phyloP scores from a whole-genome alignment of 2,888 invertebrate species.

The Bibio marci region DNA sequence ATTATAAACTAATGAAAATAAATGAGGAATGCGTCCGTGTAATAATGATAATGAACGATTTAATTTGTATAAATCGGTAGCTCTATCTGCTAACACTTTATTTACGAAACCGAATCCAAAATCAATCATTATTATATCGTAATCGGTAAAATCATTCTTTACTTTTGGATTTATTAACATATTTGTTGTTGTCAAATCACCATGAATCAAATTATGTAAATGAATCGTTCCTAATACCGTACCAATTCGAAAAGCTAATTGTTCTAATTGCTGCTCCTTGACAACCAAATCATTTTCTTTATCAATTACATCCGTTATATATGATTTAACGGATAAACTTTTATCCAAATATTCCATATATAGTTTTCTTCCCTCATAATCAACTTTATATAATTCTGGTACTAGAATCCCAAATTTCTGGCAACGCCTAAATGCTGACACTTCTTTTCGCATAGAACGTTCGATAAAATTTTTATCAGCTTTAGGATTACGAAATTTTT shows the following conservation, averaged over 20 bases:
- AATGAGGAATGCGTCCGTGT: constrained; percentile 56
- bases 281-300: constrained; percentile 9
- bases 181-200: constrained; percentile 95
- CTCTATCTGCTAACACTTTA: constrained; percentile 77
- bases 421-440: constrained; percentile 64
- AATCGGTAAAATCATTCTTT: constrained; percentile 23
- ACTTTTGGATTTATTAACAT: constrained; percentile 48
- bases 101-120: constrained; percentile 83
- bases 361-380: constrained; percentile 56
- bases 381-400: constrained; percentile 65
- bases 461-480: constrained; percentile 73
- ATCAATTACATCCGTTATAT: constrained; percentile 36
- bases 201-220: constrained; percentile 76
- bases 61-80: constrained; percentile 92
- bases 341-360: constrained; percentile 71
- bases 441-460: constrained; percentile 81
- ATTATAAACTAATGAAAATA: constrained; percentile 51
- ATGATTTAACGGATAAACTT: constrained; percentile 62
- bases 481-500: constrained; percentile 75
- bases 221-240: constrained; percentile 61
- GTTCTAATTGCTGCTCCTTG: no score
- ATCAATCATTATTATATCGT: constrained; percentile 70
- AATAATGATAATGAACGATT: constrained; percentile 87
- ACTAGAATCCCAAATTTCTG: constrained; percentile 59
- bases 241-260: constrained; percentile 46